phyloP scores from a whole-genome alignment of 2,113 vertebrate genomes.

The Indicator indicator region DNA sequence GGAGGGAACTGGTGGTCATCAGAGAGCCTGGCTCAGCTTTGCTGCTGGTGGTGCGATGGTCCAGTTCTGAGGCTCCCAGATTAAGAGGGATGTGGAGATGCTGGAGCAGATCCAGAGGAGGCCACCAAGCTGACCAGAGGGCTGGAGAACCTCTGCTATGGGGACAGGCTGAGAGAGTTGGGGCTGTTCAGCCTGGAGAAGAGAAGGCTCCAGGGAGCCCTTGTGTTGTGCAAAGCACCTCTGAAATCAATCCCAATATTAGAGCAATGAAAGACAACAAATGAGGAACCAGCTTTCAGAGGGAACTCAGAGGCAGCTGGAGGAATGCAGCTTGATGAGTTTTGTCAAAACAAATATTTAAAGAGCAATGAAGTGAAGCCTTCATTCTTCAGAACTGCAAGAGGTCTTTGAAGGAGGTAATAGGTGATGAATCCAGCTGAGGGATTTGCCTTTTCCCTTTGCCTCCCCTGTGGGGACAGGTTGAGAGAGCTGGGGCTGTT shows the following conservation, averaged over 20 bases:
- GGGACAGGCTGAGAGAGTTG: too few relatives aligned
- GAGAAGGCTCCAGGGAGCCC: too few relatives aligned
- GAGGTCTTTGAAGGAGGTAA: not conserved
- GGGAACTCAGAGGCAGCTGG: not conserved
- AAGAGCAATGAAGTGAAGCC: not conserved
- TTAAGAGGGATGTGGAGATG: not conserved
- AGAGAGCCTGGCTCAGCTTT: not conserved
- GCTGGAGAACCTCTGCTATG: too few relatives aligned
- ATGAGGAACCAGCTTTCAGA: not conserved
- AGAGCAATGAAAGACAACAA: not conserved
- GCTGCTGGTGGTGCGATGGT: too few relatives aligned
- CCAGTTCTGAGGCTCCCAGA: not conserved
- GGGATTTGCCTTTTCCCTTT: not conserved
- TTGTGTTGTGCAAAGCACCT: not conserved
- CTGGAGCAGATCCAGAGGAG: too few relatives aligned
- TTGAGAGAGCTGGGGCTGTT: too few relatives aligned
- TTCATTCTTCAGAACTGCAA: not conserved
- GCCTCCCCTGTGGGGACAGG: too few relatives aligned
- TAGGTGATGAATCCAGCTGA: not conserved
- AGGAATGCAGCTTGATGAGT: not conserved
- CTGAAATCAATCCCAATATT: constrained; percentile 18
- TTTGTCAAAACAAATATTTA: not conserved
- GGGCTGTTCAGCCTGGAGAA: too few relatives aligned
- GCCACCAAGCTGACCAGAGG: too few relatives aligned
- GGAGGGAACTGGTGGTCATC: not conserved